Conservation (phyloP, 1,140 invertebrate species). For the Plutomurus gul region DNA sequence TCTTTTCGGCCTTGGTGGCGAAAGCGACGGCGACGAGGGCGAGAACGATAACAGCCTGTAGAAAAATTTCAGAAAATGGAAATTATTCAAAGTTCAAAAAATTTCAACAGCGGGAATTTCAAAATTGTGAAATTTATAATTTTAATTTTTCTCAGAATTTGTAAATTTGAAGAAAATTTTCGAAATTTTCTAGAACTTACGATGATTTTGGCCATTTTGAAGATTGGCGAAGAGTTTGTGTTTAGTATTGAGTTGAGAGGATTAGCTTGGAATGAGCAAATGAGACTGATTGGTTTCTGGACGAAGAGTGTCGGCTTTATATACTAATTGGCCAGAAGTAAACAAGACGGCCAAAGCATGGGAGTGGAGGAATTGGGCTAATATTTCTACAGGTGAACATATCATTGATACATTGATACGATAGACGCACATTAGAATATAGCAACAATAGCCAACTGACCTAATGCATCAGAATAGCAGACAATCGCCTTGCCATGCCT, state of each 20-base stretch:
- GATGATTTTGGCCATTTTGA: constrained; percentile 43
- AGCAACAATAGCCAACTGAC: no score
- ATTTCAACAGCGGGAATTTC: not conserved
- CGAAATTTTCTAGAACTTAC: constrained; percentile 18
- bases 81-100: not conserved
- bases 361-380: no score
- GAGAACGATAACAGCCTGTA: constrained; percentile 35
- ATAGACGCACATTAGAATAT: no score
- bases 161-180: not conserved
- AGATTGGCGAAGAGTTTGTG: constrained; percentile 23
- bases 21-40: constrained; percentile 36
- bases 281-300: constrained; percentile 31
- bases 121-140: not conserved
- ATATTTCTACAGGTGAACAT: no score
- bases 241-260: not conserved
- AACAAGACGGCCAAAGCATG: not conserved
- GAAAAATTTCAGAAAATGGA: not conserved
- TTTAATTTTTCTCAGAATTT: not conserved
- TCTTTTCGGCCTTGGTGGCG: constrained; percentile 28
- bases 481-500: no score
- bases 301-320: constrained; percentile 4
- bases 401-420: no score
- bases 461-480: no score
- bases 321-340: not conserved
- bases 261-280: constrained; percentile 32